These are phyloP conservation scores for Mythimna loreyi DNA, from an alignment of 2,888 invertebrate genomes.

Conservation along the genomic window DNA sequence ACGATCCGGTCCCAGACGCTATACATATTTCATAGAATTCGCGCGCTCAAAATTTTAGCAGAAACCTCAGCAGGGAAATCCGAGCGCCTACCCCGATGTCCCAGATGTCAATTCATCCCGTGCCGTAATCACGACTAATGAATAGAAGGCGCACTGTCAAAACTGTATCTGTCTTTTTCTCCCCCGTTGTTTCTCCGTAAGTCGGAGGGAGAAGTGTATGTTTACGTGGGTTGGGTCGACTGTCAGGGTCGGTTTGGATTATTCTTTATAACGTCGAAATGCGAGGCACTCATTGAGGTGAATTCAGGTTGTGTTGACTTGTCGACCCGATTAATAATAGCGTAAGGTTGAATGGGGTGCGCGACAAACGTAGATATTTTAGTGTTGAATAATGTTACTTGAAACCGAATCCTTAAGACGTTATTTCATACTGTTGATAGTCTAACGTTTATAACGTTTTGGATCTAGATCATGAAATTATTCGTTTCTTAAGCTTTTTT, in stretches of 20 bases:
- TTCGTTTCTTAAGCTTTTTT: background rate
- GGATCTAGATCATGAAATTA: background rate
- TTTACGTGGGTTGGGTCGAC: constrained; percentile 76
- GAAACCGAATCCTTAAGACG: background rate
- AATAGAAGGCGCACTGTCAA: constrained; percentile 83
- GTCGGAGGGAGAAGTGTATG: constrained; percentile 78
- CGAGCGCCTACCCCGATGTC: constrained; percentile 83
- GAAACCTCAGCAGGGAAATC: constrained; percentile 86
- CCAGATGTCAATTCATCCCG: constrained; percentile 89
- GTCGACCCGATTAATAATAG: constrained; percentile 86
- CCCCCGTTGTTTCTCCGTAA: constrained; percentile 66
- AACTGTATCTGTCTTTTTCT: constrained; percentile 80
- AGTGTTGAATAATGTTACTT: constrained; percentile 27
- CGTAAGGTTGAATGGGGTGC: constrained; percentile 74
- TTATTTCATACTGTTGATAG: background rate
- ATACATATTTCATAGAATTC: constrained; percentile 79
- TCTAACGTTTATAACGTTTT: background rate
- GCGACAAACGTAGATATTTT: constrained; percentile 40
- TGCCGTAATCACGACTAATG: constrained; percentile 88
- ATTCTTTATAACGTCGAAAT: constrained; percentile 89
- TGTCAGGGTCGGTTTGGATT: constrained; percentile 85
- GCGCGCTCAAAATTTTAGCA: constrained; percentile 83
- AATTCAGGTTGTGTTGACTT: constrained; percentile 85
- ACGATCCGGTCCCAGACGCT: constrained; percentile 61
- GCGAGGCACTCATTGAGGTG: constrained; percentile 87